Conservation (phyloP, 2,113 vertebrate genomes). For the Varanus salvator region DNA sequence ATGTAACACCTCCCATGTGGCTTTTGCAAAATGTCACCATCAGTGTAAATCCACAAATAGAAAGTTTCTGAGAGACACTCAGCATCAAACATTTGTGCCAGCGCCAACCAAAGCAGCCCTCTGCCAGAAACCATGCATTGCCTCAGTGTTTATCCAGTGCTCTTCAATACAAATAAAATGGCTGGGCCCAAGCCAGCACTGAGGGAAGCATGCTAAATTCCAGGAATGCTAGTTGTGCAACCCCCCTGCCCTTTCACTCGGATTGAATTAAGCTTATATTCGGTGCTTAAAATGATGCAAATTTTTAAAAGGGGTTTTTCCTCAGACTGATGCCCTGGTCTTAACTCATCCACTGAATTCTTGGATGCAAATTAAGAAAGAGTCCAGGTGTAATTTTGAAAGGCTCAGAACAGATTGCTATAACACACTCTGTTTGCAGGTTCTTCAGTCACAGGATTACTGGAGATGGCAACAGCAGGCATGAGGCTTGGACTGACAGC, state of each 20-base stretch:
- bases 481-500: neutral
- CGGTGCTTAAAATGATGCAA: slow-evolving; percentile 26
- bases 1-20: slow-evolving; percentile 35
- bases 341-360: neutral
- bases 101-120: slow-evolving; percentile 49
- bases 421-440: neutral
- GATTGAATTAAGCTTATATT: slow-evolving; percentile 24
- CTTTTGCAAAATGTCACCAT: slow-evolving; percentile 58
- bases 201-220: slow-evolving; percentile 33
- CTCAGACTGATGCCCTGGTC: slow-evolving; percentile 12
- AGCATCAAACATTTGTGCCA: slow-evolving; percentile 59
- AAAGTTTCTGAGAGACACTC: slow-evolving; percentile 61
- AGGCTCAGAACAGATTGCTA: neutral
- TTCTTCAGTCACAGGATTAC: neutral
- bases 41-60: slow-evolving; percentile 60
- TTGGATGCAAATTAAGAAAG: slow-evolving; percentile 37
- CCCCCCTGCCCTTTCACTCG: neutral
- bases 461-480: neutral
- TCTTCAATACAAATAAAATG: slow-evolving; percentile 51
- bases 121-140: slow-evolving; percentile 60
- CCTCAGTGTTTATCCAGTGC: slow-evolving; percentile 59
- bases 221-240: accelerated
- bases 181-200: slow-evolving; percentile 54
- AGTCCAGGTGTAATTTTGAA: slow-evolving; percentile 7
- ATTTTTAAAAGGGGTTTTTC: slow-evolving; percentile 36